phyloP scores from a whole-genome alignment of 2,888 invertebrate species.

The Agelastica alni region DNA sequence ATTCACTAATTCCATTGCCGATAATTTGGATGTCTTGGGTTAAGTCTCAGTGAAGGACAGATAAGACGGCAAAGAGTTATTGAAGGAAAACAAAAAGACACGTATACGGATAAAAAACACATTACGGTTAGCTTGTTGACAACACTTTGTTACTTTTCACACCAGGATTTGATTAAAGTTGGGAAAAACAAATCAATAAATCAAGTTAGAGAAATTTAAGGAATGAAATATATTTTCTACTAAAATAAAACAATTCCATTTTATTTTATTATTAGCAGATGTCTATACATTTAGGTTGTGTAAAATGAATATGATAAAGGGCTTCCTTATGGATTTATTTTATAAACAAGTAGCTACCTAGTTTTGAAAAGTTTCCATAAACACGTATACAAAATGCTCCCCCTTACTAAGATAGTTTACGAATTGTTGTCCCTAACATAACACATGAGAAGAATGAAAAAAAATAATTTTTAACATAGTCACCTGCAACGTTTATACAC shows the following conservation, averaged over 20 bases:
- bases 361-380: too few relatives aligned
- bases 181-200: conserved; percentile 21
- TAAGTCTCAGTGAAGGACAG: conserved; percentile 6
- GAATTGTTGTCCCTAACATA: too few relatives aligned
- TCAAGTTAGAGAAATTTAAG: conserved; percentile 14
- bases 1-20: conserved; percentile 12
- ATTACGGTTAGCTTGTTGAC: conserved; percentile 20
- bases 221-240: conserved; percentile 11
- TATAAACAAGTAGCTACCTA: too few relatives aligned
- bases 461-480: too few relatives aligned
- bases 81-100: conserved; percentile 14
- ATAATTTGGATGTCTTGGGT: conserved; percentile 13
- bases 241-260: conserved; percentile 9
- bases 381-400: too few relatives aligned
- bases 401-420: too few relatives aligned
- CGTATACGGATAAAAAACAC: conserved; percentile 14
- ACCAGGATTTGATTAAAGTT: conserved; percentile 19
- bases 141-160: conserved; percentile 19
- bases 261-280: too few relatives aligned
- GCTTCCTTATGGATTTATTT: too few relatives aligned
- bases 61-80: conserved; percentile 16
- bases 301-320: too few relatives aligned
- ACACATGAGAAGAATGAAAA: too few relatives aligned
- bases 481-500: too few relatives aligned
- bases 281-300: too few relatives aligned